phyloP scores from a whole-genome alignment of 2,888 invertebrate genomes.

The Seladonia tumulorum region DNA sequence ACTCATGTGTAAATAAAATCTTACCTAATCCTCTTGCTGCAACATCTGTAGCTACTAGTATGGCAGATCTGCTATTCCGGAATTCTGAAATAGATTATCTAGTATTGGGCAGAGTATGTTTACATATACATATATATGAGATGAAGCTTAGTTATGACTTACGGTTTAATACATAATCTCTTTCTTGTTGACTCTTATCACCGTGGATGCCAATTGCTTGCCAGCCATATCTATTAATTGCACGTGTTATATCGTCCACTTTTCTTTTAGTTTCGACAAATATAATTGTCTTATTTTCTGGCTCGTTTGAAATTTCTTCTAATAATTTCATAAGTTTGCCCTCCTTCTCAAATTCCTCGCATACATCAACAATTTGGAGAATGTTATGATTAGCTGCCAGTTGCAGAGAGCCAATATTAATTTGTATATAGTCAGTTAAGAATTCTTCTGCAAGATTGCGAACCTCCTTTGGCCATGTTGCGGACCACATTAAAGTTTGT shows the following conservation, averaged over 20 bases:
- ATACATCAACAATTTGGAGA: constrained; percentile 88
- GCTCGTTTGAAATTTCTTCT: constrained; percentile 87
- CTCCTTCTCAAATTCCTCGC: constrained; percentile 87
- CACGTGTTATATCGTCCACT: constrained; percentile 88
- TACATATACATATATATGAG: neutral
- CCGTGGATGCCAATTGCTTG: constrained; percentile 87
- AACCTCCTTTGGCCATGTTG: constrained; percentile 91
- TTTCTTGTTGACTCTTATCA: constrained; percentile 88
- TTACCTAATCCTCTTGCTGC: constrained; percentile 88
- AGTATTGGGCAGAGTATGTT: constrained; percentile 21
- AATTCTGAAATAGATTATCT: constrained; percentile 83
- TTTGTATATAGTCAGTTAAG: constrained; percentile 87
- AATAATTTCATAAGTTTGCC: constrained; percentile 86
- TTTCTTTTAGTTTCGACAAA: constrained; percentile 89
- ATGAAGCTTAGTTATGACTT: constrained; percentile 61
- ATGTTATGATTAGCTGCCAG: constrained; percentile 90
- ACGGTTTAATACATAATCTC: constrained; percentile 87
- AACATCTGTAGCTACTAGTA: constrained; percentile 88
- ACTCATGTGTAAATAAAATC: constrained; percentile 72
- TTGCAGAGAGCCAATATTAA: constrained; percentile 88
- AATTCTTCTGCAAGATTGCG: constrained; percentile 88
- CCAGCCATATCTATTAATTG: constrained; percentile 86
- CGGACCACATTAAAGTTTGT: constrained; percentile 90
- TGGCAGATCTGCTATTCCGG: constrained; percentile 86
- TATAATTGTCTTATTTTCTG: constrained; percentile 88